Base-by-base conservation (phyloP, 2,888 invertebrate species). In the Tridacna crocea region DNA sequence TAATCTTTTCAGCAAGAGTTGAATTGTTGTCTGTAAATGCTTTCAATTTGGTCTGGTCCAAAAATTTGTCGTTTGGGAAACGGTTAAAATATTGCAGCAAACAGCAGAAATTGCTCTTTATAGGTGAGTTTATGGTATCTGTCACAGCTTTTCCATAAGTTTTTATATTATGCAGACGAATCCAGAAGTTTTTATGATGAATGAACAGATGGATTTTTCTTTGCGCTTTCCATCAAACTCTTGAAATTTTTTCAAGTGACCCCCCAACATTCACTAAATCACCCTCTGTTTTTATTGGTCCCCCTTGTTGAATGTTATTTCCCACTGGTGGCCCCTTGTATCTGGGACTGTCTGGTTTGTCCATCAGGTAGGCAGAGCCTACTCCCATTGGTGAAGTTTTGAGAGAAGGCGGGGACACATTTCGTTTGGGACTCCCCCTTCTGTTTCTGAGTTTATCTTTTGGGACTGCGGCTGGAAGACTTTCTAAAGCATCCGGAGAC, bases 181-280 rank as follows among this genome's bases (percentile, higher is more conserved):
- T 36, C 2, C 2, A 36, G 8, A 36, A 36, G 36, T 36, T 36
- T 36, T 36, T 36, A 36, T 8, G 8, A 36, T 8, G 36, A 36
- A 8, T 36, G 8, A 36, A 36, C 36, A 36, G 36, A 36, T 36
- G 8, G 8, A 36, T 8, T 36, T 36, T 36, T 8, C 8, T 36
- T 36, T 36, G 36, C 36, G 8, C 36, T 36, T 36, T 36, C 36
- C 36, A 36, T 36, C 76, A 86, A 1, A 86, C 86, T n/a, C 86
- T 74, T 13, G 86, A 86, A 36, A 86, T 82, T 68, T 82, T 86
- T 72, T 86, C 86, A 72, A 83, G 75, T 19, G 86, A 86, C 13
- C 86, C 86, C 15, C 72, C 75, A 27, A 83, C 55, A 70, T 80
- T 79, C 11, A 81, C 74, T 65, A 74, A 72, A 19, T 68, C 66